Conservation (phyloP, 1,140 invertebrate species). For the Agraylea sexmaculata region DNA sequence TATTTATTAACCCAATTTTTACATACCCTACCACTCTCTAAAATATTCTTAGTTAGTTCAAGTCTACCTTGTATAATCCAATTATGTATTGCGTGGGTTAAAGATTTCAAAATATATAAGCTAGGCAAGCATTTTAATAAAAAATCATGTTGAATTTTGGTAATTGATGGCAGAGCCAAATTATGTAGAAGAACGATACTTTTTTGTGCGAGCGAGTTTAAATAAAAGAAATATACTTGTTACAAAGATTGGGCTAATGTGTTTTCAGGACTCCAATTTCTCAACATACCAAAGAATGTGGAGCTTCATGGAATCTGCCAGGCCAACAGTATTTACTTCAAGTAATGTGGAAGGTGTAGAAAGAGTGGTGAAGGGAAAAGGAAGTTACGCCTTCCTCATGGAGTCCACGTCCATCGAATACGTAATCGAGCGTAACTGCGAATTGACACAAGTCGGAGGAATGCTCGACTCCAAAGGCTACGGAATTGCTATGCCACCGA, state of each 20-base stretch:
- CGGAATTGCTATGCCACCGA: conserved; percentile 84
- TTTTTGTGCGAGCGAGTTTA: no score
- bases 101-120: no score
- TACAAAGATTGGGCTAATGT: conserved; percentile 8
- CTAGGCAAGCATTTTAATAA: no score
- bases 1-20: background rate
- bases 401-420: conserved; percentile 90
- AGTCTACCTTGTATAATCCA: background rate
- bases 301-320: conserved; percentile 82
- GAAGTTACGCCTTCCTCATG: conserved; percentile 85
- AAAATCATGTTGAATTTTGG: background rate
- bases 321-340: conserved; percentile 72
- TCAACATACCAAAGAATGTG: conserved; percentile 87
- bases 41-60: background rate
- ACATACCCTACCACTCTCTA: background rate
- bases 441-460: conserved; percentile 80
- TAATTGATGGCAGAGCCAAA: background rate
- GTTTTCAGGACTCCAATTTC: conserved; percentile 74
- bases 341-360: conserved; percentile 80
- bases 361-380: conserved; percentile 69
- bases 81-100: background rate
- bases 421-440: conserved; percentile 80
- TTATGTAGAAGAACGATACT: background rate
- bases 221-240: background rate
- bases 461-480: conserved; percentile 88